Conservation (phyloP, 2,797 vertebrate species). For the Aulostomus chinensis region DNA sequence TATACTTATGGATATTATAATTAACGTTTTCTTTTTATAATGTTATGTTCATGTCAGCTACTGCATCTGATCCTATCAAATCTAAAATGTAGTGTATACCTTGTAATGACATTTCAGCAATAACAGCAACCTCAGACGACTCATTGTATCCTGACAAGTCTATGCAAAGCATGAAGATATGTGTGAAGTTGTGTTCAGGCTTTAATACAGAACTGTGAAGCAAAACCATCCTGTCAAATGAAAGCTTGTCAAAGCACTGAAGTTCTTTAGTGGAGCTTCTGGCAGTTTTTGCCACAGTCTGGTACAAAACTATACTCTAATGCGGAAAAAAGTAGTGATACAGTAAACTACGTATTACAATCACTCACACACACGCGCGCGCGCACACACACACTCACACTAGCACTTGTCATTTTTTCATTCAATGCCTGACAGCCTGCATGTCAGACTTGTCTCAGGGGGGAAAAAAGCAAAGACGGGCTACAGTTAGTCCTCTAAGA, state of each 20-base stretch:
- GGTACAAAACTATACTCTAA: constrained; percentile 16
- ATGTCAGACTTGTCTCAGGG: constrained; percentile 36
- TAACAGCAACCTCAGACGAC: no score
- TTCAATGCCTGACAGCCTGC: constrained; percentile 43
- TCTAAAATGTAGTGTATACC: no score
- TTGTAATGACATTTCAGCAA: no score
- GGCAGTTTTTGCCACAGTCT: no score
- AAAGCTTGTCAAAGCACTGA: constrained; percentile 5
- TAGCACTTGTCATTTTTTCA: constrained; percentile 33
- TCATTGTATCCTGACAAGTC: no score
- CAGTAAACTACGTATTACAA: no score
- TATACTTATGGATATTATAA: no score
- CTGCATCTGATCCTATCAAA: no score
- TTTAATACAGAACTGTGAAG: constrained; percentile 4
- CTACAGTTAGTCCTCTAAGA: constrained; percentile 25
- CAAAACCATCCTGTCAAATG: constrained; percentile 5
- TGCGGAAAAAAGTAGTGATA: no score
- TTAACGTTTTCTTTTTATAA: no score
- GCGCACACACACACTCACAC: neutral
- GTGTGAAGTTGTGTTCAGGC: neutral
- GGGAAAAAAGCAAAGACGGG: constrained; percentile 20
- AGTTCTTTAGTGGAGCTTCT: constrained; percentile 7
- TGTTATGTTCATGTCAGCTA: no score
- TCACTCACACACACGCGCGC: neutral
- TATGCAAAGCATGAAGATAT: no score